Conservation (phyloP, 2,797 vertebrate genomes). For the Fundulus diaphanus region DNA sequence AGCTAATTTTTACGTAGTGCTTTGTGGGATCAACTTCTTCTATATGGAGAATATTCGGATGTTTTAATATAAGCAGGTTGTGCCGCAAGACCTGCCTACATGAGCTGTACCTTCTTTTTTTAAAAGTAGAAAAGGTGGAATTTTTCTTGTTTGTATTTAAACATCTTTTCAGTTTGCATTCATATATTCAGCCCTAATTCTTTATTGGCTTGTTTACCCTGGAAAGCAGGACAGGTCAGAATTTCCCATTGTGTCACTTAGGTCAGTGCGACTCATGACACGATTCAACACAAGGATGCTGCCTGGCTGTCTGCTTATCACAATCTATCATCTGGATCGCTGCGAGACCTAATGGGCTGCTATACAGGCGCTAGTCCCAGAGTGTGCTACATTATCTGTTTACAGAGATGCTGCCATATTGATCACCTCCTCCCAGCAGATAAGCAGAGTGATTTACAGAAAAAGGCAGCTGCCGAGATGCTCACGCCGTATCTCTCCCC, state of each 20-base stretch:
- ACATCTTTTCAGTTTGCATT: not conserved
- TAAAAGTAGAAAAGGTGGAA: too few relatives aligned
- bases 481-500: conserved; percentile 78
- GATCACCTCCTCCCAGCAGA: conserved; percentile 83
- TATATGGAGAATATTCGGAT: not conserved
- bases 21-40: not conserved
- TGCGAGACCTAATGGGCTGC: conserved; percentile 77
- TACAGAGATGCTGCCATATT: conserved; percentile 82
- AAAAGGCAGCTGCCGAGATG: conserved; percentile 77
- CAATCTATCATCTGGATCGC: conserved; percentile 76
- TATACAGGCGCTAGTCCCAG: conserved; percentile 68
- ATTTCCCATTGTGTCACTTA: conserved; percentile 38
- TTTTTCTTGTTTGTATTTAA: not conserved
- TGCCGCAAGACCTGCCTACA: not conserved
- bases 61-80: not conserved
- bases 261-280: conserved; percentile 49
- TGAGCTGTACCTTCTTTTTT: too few relatives aligned
- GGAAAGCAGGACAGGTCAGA: conserved; percentile 25
- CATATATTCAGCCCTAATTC: not conserved
- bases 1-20: not conserved
- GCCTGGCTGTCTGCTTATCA: conserved; percentile 73
- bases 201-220: not conserved
- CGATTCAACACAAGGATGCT: conserved; percentile 67
- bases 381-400: conserved; percentile 83
- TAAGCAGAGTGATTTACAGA: conserved; percentile 84